These are phyloP conservation scores for Strigops habroptila DNA, from an alignment of 2,113 vertebrate species.

Conservation along the genomic window DNA sequence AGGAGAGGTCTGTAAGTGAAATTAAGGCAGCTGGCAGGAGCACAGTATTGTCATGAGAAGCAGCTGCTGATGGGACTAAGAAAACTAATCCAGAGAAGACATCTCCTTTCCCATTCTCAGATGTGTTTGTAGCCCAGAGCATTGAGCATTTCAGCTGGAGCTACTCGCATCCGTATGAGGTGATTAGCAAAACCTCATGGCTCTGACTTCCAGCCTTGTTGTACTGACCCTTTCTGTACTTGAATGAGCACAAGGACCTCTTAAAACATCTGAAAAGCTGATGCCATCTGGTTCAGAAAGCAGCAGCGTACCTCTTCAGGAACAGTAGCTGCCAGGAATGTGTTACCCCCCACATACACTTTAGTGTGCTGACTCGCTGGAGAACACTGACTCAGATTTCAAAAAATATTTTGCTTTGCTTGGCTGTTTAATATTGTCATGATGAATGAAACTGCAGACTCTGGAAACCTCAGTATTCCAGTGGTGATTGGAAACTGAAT, in stretches of 20 bases:
- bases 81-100: background rate
- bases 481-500: slow-evolving; percentile 81
- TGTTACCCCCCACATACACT: background rate
- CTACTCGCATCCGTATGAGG: background rate
- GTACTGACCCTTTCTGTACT: background rate
- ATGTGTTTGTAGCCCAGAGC: background rate
- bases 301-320: background rate
- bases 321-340: background rate
- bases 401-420: slow-evolving; percentile 29
- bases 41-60: background rate
- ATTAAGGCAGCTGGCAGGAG: background rate
- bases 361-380: background rate
- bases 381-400: background rate
- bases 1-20: background rate
- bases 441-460: slow-evolving; percentile 83
- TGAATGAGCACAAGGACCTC: background rate
- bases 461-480: slow-evolving; percentile 87
- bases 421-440: slow-evolving; percentile 80
- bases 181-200: background rate
- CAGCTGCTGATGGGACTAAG: background rate
- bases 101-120: background rate
- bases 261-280: background rate
- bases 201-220: background rate
- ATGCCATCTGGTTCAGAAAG: background rate
- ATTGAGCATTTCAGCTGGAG: background rate